Evolutionary conservation across 2,888 invertebrate genomes (phyloP).

Genomic region (Ommatoiulus sabulosus): DNA sequence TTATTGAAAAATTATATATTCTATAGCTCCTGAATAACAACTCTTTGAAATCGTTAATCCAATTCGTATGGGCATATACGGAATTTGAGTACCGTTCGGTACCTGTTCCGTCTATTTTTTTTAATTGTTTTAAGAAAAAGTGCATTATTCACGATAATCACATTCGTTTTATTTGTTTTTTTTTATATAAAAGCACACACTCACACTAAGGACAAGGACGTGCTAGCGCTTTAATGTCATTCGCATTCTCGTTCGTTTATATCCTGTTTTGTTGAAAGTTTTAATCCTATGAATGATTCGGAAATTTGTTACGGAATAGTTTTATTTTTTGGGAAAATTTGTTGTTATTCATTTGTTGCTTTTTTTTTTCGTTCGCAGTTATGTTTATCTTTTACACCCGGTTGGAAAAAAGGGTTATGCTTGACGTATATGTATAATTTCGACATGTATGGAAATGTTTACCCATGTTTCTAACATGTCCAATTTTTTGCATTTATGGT

Average conservation of each 20-base stretch:
- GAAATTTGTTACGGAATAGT: neutral
- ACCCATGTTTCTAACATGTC: no score
- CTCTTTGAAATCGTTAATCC: conserved; percentile 40
- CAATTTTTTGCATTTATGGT: no score
- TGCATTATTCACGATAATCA: conserved; percentile 17
- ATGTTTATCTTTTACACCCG: neutral
- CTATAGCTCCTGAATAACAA: neutral
- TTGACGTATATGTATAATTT: no score
- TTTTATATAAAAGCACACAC: neutral
- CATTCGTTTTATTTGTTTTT: conserved; percentile 30
- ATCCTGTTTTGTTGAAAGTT: neutral
- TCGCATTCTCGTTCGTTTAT: neutral
- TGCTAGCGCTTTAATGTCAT: neutral
- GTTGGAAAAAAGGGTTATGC: no score
- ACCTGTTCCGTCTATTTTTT: neutral
- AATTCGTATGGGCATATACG: conserved; percentile 13
- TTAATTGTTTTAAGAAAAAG: neutral
- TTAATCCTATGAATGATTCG: neutral
- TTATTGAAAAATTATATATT: conserved; percentile 46
- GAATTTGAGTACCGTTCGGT: neutral
- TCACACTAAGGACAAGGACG: conserved; percentile 8
- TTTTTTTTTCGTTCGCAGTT: neutral
- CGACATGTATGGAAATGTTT: no score
- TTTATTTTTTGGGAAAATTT: neutral
- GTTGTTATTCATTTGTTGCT: conserved; percentile 32